Evolutionary conservation across 2,113 vertebrate species (phyloP), one percentile per base, ranked within the genome.

Genomic region (Nycticorax nycticorax): DNA sequence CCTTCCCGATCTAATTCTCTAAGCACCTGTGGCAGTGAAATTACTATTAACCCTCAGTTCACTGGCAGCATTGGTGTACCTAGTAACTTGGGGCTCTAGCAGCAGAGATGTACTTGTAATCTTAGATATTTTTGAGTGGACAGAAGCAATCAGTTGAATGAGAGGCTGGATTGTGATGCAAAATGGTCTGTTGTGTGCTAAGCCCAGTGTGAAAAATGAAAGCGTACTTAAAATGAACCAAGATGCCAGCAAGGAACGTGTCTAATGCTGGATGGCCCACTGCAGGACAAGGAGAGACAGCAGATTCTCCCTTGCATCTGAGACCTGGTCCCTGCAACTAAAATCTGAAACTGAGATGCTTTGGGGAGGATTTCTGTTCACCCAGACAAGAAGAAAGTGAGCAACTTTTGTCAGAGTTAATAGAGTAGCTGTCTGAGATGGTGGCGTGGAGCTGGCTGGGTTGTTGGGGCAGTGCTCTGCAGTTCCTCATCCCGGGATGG

Each of bases 261-360:
- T 35, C 50, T 28, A 19, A 3, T 35, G n/a, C 85, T 74, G 73
- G 12, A 14, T 41, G 73, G 15, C 23, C 20, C 43, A 12, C 14
- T 26, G n/a, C 0, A 5, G 62, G n/a, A 56, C 26, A 8, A 32
- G 53, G 74, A 43, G 55, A n/a, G 26, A n/a, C 15, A 59, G 53
- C 7, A 39, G 60, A 17, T 1, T 0, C 0, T 57, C 28, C 43
- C 37, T 43, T 48, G 56, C 13, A 18, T 52, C 39, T 66, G 43
- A 43, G 41, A 43, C 41, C 41, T 43, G 6, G 27, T 52, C 18
- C 13, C 41, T 59, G 52, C 37, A 32, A 55, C 16, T 63, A 27
- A 57, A 57, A 52, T 60, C 73, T 33, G 64, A 62, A 83, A 43
- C 12, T 6, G 74, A 67, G 56, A 30, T 76, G 63, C 39, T 72